These are phyloP conservation scores for Alces alces DNA, from an alignment of 2,113 vertebrate genomes.

Conservation along the genomic window DNA sequence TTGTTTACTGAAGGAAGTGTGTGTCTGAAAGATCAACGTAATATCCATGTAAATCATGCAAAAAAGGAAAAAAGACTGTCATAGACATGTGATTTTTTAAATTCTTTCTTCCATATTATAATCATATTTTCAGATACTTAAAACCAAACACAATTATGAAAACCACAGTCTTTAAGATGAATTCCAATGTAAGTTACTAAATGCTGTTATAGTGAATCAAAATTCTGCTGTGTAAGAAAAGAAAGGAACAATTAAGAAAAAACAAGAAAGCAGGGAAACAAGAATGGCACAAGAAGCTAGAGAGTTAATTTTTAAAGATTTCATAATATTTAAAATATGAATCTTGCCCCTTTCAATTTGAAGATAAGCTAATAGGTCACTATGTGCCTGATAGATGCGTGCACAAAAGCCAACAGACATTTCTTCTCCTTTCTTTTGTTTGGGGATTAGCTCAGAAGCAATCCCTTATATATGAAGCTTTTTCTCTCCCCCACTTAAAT, in stretches of 20 bases:
- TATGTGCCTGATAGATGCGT: neutral
- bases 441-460: slow-evolving; percentile 35
- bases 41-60: neutral
- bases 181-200: neutral
- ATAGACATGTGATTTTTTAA: neutral
- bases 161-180: neutral
- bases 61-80: neutral
- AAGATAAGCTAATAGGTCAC: slow-evolving; percentile 37
- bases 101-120: neutral
- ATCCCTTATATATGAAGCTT: neutral
- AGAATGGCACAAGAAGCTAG: neutral
- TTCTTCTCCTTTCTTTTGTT: slow-evolving; percentile 10
- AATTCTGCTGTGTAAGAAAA: neutral
- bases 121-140: neutral
- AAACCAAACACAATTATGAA: neutral
- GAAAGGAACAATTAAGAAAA: neutral
- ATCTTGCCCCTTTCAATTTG: neutral
- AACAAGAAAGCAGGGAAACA: neutral
- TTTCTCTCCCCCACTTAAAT: neutral
- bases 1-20: neutral
- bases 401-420: neutral
- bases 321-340: neutral
- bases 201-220: neutral
- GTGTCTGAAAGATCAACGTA: neutral
- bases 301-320: neutral